Base-by-base conservation (phyloP, 2,888 invertebrate species). In the Drosophila anceps region DNA sequence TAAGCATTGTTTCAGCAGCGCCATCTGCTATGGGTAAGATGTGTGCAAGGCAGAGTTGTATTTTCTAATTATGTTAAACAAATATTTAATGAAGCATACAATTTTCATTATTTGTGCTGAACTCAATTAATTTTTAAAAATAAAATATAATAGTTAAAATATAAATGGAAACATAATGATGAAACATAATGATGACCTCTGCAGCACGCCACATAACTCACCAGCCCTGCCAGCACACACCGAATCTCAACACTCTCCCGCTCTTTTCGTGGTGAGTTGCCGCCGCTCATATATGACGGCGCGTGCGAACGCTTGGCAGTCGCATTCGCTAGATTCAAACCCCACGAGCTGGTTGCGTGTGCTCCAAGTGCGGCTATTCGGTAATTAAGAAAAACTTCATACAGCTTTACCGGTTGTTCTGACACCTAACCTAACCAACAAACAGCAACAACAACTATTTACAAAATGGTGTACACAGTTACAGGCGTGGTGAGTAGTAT, bases 381-480 rank as follows among this genome's bases (percentile, higher is more conserved):
- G 33, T 72, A 86, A 81, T 83, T 81, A 72, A 84, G 59, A 61
- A 73, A 73, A 81, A 72, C 9, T 65, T 66, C 50, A 66, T 48
- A n/a, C 60, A 33, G 51, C 81, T 79, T 58, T 77, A 84, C 82
- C 82, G 84, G 73, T 76, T 73, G 69, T 66, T 55, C 27, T 65
- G 59, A 13, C 44, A 43, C 20, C 41, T 58, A 68, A 69, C 54
- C 37, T 41, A 55, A 15, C 44, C 29, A 39, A n/a, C 53, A 35
- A 53, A 20, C 50, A 51, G 33, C 43, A 13, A 54, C 48, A 61
- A 62, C 61, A 65, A 58, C 27, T 53, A 61, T 43, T 50, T 24
- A 58, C 69, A 92, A 90, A 88, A 92, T 92, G 92, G 92, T 92
- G 81, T 91, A 92, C 82, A 65, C 83, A 63, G 91, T 92, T 24